Evolutionary conservation across 2,888 invertebrate genomes (phyloP), one percentile per base, ranked within the genome.

Genomic region (Xestia rhomboidea): DNA sequence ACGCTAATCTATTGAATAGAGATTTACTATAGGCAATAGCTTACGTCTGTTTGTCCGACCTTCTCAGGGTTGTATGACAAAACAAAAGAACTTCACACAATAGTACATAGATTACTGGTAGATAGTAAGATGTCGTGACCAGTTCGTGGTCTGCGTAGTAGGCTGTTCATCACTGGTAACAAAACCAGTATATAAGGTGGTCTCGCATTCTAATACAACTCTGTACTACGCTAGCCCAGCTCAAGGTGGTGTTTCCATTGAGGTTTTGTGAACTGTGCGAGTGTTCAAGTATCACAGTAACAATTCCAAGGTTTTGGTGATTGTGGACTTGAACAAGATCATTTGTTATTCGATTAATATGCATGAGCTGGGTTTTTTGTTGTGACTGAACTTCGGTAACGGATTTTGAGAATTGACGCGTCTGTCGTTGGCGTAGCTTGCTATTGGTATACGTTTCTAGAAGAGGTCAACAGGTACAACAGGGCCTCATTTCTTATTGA

Each of bases 81-180:
- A 74, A 84, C 84, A 84, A 84, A 84, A 84, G 79, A 70, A 73
- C 44, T 27, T 73, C 51, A 2, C 21, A 82, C 85, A 86, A 86
- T 84, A 54, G 73, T 30, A 73, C 76, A 80, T 75, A 73, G 41
- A 86, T 86, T 76, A 79, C 70, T 38, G 68, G n/a, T 30, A 38
- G 10, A 41, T 34, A 49, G 64, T 64, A n/a, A 66, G 74, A 73
- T 62, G 64, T 86, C 86, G 86, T 86, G 86, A 86, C 86, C 76
- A 78, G 86, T 80, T 77, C 62, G 38, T 60, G 70, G 73, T 64
- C 66, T 72, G 18, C 38, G 38, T 69, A 41, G 30, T 34, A 62
- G 24, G 30, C 44, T 27, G 15, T 62, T 34, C 21, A 62, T 34
- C 34, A 41, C 15, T n/a, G n/a, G 64, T n/a, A n/a, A 41, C 38